These are phyloP conservation scores for Anas bahamensis DNA, from an alignment of 2,797 vertebrate genomes.

Conservation along the genomic window DNA sequence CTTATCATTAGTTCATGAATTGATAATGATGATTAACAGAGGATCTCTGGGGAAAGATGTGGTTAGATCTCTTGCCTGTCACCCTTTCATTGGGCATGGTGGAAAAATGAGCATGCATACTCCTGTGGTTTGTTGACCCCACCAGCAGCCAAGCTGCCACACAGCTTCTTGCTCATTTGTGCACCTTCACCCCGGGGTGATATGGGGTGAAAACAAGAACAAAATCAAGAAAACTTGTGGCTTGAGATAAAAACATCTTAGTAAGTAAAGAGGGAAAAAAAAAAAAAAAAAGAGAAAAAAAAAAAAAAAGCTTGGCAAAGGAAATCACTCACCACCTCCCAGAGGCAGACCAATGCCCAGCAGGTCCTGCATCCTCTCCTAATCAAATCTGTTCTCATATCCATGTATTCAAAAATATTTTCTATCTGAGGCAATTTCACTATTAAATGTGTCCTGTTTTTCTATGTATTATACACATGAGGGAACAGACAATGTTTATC, in stretches of 20 bases:
- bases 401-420: neutral
- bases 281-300: neutral
- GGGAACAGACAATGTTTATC: neutral
- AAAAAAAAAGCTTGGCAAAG: neutral
- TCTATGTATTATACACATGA: neutral
- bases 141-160: neutral
- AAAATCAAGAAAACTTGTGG: neutral
- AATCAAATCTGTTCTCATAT: neutral
- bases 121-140: neutral
- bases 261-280: neutral
- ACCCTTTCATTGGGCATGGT: neutral
- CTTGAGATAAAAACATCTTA: neutral
- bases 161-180: neutral
- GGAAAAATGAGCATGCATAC: neutral
- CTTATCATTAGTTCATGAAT: slow-evolving; percentile 65
- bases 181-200: too few species aligned
- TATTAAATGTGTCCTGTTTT: neutral
- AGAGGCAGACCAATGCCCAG: neutral
- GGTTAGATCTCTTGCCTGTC: slow-evolving; percentile 62
- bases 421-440: neutral
- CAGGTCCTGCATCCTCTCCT: neutral
- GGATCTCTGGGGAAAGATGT: slow-evolving; percentile 40
- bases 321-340: neutral
- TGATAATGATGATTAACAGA: slow-evolving; percentile 65
- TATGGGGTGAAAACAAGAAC: neutral